phyloP scores from a whole-genome alignment of 2,113 vertebrate genomes.

The Clarias magur region DNA sequence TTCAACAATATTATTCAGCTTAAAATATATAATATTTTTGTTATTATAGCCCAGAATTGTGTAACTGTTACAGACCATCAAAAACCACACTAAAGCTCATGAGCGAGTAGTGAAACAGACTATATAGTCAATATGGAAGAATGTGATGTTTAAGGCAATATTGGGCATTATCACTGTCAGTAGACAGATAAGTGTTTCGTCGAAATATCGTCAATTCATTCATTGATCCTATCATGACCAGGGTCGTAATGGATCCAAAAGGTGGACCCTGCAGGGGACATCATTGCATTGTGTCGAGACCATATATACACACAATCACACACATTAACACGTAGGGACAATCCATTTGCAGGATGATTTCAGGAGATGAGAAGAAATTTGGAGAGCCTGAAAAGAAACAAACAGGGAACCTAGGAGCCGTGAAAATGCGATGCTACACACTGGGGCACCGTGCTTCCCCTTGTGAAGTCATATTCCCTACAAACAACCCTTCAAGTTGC shows the following conservation, averaged over 20 bases:
- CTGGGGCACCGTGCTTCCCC: neutral
- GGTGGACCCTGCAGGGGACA: neutral
- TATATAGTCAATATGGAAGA: neutral
- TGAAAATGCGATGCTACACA: neutral
- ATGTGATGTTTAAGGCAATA: neutral
- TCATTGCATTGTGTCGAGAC: neutral
- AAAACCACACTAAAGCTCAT: neutral
- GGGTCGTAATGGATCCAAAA: neutral
- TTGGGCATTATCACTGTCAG: neutral
- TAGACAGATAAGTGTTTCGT: neutral
- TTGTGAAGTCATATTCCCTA: neutral
- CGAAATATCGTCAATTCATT: neutral
- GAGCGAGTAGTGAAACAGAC: neutral
- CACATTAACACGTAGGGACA: neutral
- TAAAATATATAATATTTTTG: neutral
- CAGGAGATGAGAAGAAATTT: neutral
- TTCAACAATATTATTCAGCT: neutral
- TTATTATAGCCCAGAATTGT: neutral
- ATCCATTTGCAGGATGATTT: neutral
- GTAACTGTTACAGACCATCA: neutral
- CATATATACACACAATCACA: neutral
- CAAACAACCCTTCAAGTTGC: neutral
- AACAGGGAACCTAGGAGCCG: neutral
- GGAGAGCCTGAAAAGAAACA: neutral
- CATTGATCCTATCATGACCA: neutral